Evolutionary conservation across 2,113 vertebrate genomes (phyloP), one percentile per base, ranked within the genome.

Genomic region (Pycnonotus jocosus): DNA sequence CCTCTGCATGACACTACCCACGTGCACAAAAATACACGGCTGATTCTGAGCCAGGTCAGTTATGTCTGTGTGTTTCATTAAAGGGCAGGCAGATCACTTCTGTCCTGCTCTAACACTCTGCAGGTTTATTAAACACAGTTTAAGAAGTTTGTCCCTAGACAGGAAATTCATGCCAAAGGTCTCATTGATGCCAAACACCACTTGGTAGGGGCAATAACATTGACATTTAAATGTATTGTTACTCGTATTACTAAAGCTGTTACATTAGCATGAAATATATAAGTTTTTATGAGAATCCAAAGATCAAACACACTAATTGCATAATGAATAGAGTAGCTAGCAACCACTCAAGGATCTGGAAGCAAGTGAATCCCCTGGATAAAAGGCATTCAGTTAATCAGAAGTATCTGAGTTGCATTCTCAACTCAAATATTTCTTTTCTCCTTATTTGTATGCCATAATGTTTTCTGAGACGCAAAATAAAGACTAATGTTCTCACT

Each of bases 41-140:
- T 61, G 42, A 21, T 4, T 42, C 54, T 37, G 45, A 86, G 64
- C 83, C 82, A 88, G 80, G 54, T 3, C 50, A 77, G n/a, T 53
- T 44, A 30, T 3, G 38, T 17, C 62, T 64, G 58, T n/a, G 60
- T n/a, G 51, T 8, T 90, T 85, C 58, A 69, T 31, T 77, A 72
- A 53, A 65, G 62, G 58, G 47, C 23, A 85, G 66, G 54, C 58
- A 53, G 33, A 60, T 53, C 42, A 57, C 58, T 85, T 50, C 76
- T 84, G 69, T 31, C 91, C 87, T 31, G 45, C 71, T 94, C 61
- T 58, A 93, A 76, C 51, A n/a, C 74, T 86, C 25, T 1, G 11
- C 57, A 54, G 68, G 58, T 85, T 91, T 90, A 94, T 85, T 86
- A 90, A 93, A 96, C 47, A 90, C 54, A 42, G 58, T 51, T 69